phyloP scores from a whole-genome alignment of 2,888 invertebrate genomes.

The Fabriciana adippe region DNA sequence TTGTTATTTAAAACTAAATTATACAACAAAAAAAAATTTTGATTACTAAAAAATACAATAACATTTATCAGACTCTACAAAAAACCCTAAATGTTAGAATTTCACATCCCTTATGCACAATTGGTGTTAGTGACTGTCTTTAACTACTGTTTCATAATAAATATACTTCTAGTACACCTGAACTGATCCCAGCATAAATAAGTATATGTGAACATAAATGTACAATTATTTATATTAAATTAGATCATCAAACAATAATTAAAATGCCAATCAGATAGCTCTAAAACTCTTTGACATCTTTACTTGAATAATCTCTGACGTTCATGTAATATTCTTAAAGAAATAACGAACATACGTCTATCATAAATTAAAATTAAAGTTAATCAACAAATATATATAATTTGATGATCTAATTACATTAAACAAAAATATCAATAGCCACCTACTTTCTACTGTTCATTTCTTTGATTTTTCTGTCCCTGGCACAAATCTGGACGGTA shows the following conservation, averaged over 20 bases:
- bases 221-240: conserved; percentile 16
- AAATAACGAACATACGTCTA: too few relatives aligned
- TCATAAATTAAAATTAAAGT: too few relatives aligned
- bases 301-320: too few relatives aligned
- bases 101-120: conserved; percentile 13
- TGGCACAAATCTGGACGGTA: conserved; percentile 72
- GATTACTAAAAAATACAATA: too few relatives aligned
- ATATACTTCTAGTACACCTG: conserved; percentile 5
- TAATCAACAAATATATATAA: neutral
- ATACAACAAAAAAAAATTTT: neutral
- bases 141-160: neutral
- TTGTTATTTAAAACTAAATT: neutral
- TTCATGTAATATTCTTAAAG: too few relatives aligned
- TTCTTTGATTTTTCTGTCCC: conserved; percentile 71
- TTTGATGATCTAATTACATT: conserved; percentile 24
- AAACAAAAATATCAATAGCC: conserved; percentile 38
- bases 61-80: neutral
- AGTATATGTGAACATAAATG: neutral
- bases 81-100: neutral
- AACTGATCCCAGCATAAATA: neutral
- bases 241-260: conserved; percentile 13
- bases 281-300: too few relatives aligned
- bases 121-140: conserved; percentile 13
- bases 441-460: conserved; percentile 63
- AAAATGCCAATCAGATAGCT: neutral